These are phyloP conservation scores for Lepidurus apus DNA, from an alignment of 1,140 invertebrate genomes.

Conservation along the genomic window DNA sequence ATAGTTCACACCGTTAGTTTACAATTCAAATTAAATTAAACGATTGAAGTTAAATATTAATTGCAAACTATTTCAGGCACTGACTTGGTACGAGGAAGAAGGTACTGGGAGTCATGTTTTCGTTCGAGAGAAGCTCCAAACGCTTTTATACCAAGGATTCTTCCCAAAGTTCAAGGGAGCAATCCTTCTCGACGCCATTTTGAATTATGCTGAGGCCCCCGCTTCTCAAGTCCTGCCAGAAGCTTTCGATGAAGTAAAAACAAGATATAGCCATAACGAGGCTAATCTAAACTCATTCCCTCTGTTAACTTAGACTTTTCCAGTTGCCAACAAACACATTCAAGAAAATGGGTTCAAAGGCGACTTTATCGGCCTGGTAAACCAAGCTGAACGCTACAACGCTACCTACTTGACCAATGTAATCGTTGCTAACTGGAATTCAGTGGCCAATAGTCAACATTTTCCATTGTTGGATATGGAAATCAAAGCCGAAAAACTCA, in stretches of 20 bases:
- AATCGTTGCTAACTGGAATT: constrained; percentile 25
- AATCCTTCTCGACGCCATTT: constrained; percentile 33
- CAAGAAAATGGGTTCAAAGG: constrained; percentile 28
- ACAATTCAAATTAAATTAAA: neutral
- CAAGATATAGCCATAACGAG: neutral
- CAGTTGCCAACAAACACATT: constrained; percentile 27
- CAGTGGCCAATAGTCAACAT: neutral
- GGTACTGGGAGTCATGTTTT: constrained; percentile 32
- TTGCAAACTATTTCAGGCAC: neutral
- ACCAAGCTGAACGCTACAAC: constrained; percentile 12
- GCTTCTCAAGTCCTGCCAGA: constrained; percentile 28
- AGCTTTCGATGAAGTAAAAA: constrained; percentile 33
- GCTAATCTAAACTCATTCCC: neutral
- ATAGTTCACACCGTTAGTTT: neutral
- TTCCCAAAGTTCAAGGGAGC: constrained; percentile 30
- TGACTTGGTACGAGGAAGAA: constrained; percentile 7
- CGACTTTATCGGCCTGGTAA: constrained; percentile 31
- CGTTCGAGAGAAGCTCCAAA: constrained; percentile 29
- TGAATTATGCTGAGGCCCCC: constrained; percentile 27
- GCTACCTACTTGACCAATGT: neutral
- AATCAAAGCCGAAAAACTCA: neutral
- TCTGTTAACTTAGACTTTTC: constrained; percentile 29
- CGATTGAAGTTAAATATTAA: neutral
- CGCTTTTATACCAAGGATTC: constrained; percentile 23
- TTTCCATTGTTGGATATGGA: constrained; percentile 31